Evolutionary conservation across 2,888 invertebrate species (phyloP).

Genomic region (Oxyscelio sp.): DNA sequence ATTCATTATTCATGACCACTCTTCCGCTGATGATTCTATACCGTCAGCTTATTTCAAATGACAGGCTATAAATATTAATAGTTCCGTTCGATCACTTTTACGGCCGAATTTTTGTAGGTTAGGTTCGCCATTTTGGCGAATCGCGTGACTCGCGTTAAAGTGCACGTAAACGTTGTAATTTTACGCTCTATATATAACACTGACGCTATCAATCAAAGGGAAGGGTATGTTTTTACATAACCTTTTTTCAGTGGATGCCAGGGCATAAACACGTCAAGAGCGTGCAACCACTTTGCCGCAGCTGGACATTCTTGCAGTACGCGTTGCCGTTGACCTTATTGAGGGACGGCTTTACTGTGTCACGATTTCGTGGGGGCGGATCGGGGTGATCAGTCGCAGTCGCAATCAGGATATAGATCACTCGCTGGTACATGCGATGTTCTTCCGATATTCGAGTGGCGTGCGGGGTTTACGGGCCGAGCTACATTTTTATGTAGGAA

Average conservation of each 20-base stretch:
- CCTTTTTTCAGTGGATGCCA: not conserved
- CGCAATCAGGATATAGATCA: conserved; percentile 6
- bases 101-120: conserved; percentile 5
- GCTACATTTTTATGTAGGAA: not conserved
- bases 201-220: not conserved
- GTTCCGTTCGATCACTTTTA: no score
- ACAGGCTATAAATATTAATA: no score
- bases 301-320: no score
- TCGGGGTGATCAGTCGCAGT: conserved; percentile 17
- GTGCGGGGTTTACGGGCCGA: not conserved
- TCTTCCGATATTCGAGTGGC: not conserved
- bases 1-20: not conserved
- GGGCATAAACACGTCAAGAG: not conserved
- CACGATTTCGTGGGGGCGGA: not conserved
- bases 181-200: not conserved
- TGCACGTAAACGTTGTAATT: not conserved
- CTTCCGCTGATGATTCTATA: not conserved
- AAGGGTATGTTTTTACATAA: not conserved
- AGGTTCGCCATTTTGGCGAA: conserved; percentile 31
- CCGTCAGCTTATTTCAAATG: not conserved
- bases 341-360: not conserved
- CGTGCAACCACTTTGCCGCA: no score
- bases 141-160: conserved; percentile 33
- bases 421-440: not conserved
- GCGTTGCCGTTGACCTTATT: conserved; percentile 36